Base-by-base conservation (phyloP, 2,113 vertebrate genomes). In the Hypocryptadius cinnamomeus region DNA sequence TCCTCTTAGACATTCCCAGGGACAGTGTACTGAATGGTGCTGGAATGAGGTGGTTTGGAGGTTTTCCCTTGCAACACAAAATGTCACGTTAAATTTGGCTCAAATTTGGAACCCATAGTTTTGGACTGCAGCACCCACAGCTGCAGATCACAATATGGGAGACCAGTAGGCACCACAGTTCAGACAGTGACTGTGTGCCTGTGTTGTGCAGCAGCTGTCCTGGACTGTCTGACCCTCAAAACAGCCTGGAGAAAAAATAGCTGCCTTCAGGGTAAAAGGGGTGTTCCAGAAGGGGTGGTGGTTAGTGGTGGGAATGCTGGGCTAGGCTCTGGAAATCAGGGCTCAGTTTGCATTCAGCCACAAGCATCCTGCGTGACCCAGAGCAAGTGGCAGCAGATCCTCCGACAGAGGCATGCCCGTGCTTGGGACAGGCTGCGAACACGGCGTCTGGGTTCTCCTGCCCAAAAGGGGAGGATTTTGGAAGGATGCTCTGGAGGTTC, bases 361-460 rank as follows among this genome's bases (percentile, higher is more conserved):
- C 3, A 6, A 10, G 50, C 30, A 28, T 33, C 35, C 51, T 18
- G 39, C 0, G 0, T 3, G 13, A 14, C 25, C 13, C 24, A 2
- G 2, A 15, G 53, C 11, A 2, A 3, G 51, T 3, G 35, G 30
- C 39, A 23, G 33, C 13, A 15, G 17, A 3, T 77, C 9, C 11
- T 47, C 15, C 0, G 0, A 1, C 17, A 0, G 22, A 42, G 39
- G 23, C 6, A 0, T 15, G 25, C 5, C 30, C 3, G 0, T 7
- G 44, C 54, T 7, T 9, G 35, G 59, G 31, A 5, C 37, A 11
- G 42, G 57, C 78, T 70, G 33, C 0, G 0, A 20, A 4, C 15
- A 5, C 1, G 0, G 33, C 0, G 0, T 13, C 39, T 30, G 1
- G 1, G 9, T 5, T 24, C 69, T 45, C 10, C n/a, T n/a, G 63